Evolutionary conservation across 2,797 vertebrate genomes (phyloP), one percentile per base, ranked within the genome.

Genomic region (Macroramphosus scolopax): DNA sequence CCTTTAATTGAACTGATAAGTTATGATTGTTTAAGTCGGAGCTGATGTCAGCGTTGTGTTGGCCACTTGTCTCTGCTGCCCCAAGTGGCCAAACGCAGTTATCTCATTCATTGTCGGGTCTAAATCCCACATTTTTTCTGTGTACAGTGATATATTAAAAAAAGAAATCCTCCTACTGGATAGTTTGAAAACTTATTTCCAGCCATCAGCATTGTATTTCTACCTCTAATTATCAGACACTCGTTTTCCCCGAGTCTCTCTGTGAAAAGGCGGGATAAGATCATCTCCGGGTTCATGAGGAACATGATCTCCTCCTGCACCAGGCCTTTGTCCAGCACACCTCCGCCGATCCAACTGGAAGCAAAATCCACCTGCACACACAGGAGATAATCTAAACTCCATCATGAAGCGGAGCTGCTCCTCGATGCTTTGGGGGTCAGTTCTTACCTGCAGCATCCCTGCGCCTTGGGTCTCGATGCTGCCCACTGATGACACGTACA

Each of bases 301-400:
- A 91, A 91, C 40, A 88, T 72, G 48, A 91, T 90, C 70, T 91
- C 89, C 11, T 91, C 89, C 67, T 91, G 90, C 16, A 89, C 76
- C 50, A 90, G 75, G 26, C 88, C 90, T 0, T 56, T 61, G 8
- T 71, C 44, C 28, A 90, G 69, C 10, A 91, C 83, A 0, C 87
- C 90, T 14, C 90, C 89, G 0, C 90, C 90, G 1, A 91, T 51
- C 31, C 36, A 7, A 8, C 42, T 72, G 41, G 20, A 47, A 2
- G 89, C 89, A 16, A 90, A 91, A 38, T 90, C 88, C 75, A 90
- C 88, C 89, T 90, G 60, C 28, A 33, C 2, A 5, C 3, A 43
- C 8, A 36, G 6, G 9, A 3, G 0, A 22, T 3, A 2, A 3
- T 14, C 12, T 5, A 1, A 16, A 5, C 9, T 5, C 2, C 1